A percentile compares a stretch with the other conserved stretches of the same genome.
Evolutionary conservation across 2,888 invertebrate species (phyloP).

Genomic region (Erannis defoliaria): DNA sequence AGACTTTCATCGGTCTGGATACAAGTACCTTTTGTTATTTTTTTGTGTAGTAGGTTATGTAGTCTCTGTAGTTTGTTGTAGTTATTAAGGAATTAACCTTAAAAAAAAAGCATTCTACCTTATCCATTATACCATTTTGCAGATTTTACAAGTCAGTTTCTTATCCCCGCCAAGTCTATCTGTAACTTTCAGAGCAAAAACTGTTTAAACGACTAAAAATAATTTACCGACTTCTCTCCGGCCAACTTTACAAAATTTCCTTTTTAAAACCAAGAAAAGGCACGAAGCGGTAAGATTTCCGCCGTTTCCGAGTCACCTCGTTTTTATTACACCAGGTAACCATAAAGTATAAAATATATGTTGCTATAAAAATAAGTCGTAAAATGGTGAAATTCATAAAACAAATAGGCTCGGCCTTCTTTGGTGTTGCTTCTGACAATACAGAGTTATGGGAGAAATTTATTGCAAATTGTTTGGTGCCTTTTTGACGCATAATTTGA

Average conservation of each 20-base stretch:
- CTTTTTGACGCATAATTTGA: slow-evolving; percentile 26
- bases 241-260: slow-evolving; percentile 32
- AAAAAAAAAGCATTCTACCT: too few species aligned
- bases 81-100: too few species aligned
- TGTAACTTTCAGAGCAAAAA: background rate
- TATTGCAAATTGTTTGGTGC: slow-evolving; percentile 44
- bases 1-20: too few species aligned
- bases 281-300: slow-evolving; percentile 43
- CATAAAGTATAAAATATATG: slow-evolving; percentile 71
- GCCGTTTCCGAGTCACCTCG: slow-evolving; percentile 50
- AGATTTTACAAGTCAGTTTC: background rate
- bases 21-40: too few species aligned
- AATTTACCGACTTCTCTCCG: slow-evolving; percentile 2
- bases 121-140: background rate
- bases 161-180: background rate
- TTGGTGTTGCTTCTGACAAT: slow-evolving; percentile 41
- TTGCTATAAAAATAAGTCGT: slow-evolving; percentile 66
- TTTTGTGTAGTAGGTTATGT: too few species aligned
- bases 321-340: slow-evolving; percentile 61
- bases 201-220: slow-evolving; percentile 3
- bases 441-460: slow-evolving; percentile 42
- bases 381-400: slow-evolving; percentile 67
- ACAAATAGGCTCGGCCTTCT: slow-evolving; percentile 52
- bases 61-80: too few species aligned
- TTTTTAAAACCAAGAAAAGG: slow-evolving; percentile 39